Evolutionary conservation across 2,888 invertebrate genomes (phyloP).

Genomic region (Heterodera filipjevi): DNA sequence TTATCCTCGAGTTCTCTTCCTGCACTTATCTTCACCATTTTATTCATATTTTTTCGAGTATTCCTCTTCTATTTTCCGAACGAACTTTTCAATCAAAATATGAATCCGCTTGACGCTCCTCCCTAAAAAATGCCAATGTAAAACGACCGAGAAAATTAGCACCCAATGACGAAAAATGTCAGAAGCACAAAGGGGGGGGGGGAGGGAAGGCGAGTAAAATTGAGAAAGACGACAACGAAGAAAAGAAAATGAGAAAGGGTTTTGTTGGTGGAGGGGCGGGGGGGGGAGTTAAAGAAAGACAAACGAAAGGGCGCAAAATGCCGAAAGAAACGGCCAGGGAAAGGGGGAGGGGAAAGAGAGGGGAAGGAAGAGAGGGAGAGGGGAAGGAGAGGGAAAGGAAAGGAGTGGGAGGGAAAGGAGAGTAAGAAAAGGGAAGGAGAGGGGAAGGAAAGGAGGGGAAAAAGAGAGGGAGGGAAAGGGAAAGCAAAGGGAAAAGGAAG

Average conservation of each 20-base stretch:
- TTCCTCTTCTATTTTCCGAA: too few relatives aligned
- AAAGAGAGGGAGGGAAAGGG: neutral
- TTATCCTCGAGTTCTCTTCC: too few relatives aligned
- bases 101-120: too few relatives aligned
- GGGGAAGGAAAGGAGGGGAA: too few relatives aligned
- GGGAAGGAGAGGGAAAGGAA: too few relatives aligned
- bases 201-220: neutral
- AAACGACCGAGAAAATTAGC: neutral
- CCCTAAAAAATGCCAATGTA: neutral
- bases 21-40: too few relatives aligned
- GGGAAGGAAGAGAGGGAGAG: neutral
- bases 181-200: neutral
- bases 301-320: constrained; percentile 2
- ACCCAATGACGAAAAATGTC: neutral
- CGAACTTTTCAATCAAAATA: too few relatives aligned
- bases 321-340: neutral
- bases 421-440: too few relatives aligned
- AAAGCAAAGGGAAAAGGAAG: neutral
- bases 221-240: neutral
- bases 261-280: too few relatives aligned
- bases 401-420: neutral
- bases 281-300: neutral
- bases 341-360: neutral
- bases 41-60: too few relatives aligned
- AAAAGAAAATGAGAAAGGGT: constrained; percentile 3